These are phyloP conservation scores for Sarcophaga variegata DNA, from an alignment of 2,888 invertebrate genomes.

Conservation along the genomic window DNA sequence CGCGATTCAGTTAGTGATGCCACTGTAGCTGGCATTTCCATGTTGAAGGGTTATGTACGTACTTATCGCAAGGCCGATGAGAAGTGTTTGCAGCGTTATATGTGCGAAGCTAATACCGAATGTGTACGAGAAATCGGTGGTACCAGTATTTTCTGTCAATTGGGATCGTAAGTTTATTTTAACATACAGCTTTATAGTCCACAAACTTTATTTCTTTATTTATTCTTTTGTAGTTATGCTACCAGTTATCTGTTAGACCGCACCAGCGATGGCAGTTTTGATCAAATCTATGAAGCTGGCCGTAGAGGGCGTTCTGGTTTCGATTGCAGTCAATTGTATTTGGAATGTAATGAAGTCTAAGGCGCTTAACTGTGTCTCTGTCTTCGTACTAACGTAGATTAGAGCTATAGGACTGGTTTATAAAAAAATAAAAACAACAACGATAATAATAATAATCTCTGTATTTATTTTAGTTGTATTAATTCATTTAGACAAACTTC, in stretches of 20 bases:
- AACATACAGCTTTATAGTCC: conserved; percentile 5
- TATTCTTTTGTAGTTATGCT: conserved; percentile 86
- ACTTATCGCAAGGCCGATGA: conserved; percentile 90
- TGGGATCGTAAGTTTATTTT: conserved; percentile 91
- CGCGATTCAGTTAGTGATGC: conserved; percentile 96
- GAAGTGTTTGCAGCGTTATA: conserved; percentile 92
- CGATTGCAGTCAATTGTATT: conserved; percentile 92
- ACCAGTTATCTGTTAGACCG: conserved; percentile 92
- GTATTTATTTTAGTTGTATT: conserved; percentile 60
- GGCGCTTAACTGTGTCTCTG: conserved; percentile 23
- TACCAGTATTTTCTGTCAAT: conserved; percentile 94
- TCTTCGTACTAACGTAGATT: conserved; percentile 26
- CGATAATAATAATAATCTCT: background rate
- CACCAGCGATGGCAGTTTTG: conserved; percentile 88
- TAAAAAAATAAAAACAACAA: background rate
- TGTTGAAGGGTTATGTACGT: conserved; percentile 94
- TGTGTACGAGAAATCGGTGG: conserved; percentile 91
- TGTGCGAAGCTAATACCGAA: conserved; percentile 95
- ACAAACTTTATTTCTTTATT: background rate
- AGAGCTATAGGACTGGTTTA: conserved; percentile 60
- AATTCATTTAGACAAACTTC: conserved; percentile 6
- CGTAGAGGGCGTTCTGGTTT: conserved; percentile 92
- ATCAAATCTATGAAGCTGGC: conserved; percentile 92
- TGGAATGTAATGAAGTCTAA: conserved; percentile 95
- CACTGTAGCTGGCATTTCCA: conserved; percentile 92